Base-by-base conservation (phyloP, 2,113 vertebrate species). In the Tamias sibiricus region DNA sequence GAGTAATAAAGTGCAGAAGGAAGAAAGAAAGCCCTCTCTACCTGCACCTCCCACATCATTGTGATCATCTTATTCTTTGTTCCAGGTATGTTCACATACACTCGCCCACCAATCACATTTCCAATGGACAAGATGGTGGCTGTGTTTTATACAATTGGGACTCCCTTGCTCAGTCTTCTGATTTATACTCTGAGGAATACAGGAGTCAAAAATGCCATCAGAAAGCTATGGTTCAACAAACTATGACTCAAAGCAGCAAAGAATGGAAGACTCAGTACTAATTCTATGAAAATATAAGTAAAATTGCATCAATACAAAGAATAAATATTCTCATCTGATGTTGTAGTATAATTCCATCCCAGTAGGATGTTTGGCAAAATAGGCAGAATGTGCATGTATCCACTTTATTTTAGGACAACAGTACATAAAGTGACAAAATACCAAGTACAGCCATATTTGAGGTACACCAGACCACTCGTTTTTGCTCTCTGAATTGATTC, bases 61-160 rank as follows among this genome's bases (percentile, higher is more conserved):
- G 90, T 84, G 26, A 24, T 79, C 11, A 16, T 90, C 35, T 32
- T 90, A 52, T 79, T 90, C 52, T 90, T 90, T 79, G 87, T 44
- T 32, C 59, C 87, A 24, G 79, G 87, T 40, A 90, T 90, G 68
- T 79, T 90, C 37, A 90, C 52, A 30, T 79, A 90, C 44, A 54
- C 87, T 10, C 75, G 35, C 5, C 59, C 59, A 5, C 59, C 35
- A 90, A 79, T 35, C 26, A 79, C 44, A 12, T 90, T 79, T 79
- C 75, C 87, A 90, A 30, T 68, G 14, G 75, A 90, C 35, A 79
- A 90, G 44, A 79, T 90, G 59, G n/a, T 79, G 10, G 62, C 75
- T 68, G 59, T 79, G 6, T 90, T 90, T 79, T 90, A 90, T 6
- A 90, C 87, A 30, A 90, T 79, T 68, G 59, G 87, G 1, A 90